Percentiles rank a stretch among this genome's conserved stretches.
Evolutionary conservation across 2,888 invertebrate genomes (phyloP).

Genomic region (Muschampia plurimacula): DNA sequence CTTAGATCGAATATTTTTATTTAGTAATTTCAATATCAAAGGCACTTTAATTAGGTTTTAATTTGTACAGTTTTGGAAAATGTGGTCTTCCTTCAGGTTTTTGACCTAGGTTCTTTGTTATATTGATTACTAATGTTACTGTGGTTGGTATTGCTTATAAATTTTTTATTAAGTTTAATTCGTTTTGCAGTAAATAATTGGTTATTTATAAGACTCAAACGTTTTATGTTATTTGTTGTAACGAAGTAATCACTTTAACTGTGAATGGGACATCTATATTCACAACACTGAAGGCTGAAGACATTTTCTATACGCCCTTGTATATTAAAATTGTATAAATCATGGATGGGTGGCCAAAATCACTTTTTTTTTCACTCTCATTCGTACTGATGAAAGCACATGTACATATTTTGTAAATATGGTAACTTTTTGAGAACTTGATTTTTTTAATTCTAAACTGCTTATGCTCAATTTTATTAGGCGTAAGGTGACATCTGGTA

Average conservation of each 20-base stretch:
- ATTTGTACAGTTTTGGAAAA: slow-evolving; percentile 60
- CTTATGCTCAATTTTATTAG: slow-evolving; percentile 84
- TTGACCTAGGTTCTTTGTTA: slow-evolving; percentile 43
- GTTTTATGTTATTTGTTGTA: not conserved
- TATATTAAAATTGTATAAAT: slow-evolving; percentile 45
- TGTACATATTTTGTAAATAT: slow-evolving; percentile 84
- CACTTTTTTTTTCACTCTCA: slow-evolving; percentile 60
- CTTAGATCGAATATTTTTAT: slow-evolving; percentile 76
- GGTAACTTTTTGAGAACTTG: slow-evolving; percentile 67
- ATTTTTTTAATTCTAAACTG: slow-evolving; percentile 73
- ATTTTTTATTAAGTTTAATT: not conserved
- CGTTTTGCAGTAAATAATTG: slow-evolving; percentile 41
- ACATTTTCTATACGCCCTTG: slow-evolving; percentile 54
- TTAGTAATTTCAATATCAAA: slow-evolving; percentile 66
- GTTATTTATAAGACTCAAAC: slow-evolving; percentile 41
- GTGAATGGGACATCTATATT: slow-evolving; percentile 58
- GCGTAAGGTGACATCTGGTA: slow-evolving; percentile 64
- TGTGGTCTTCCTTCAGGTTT: slow-evolving; percentile 67
- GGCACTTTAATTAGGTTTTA: slow-evolving; percentile 52
- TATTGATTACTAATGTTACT: not conserved
- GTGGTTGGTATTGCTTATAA: slow-evolving; percentile 6
- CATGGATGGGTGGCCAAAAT: slow-evolving; percentile 75
- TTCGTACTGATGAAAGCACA: slow-evolving; percentile 62
- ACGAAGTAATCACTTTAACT: not conserved
- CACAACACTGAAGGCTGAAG: slow-evolving; percentile 57